Percentiles rank a stretch among this genome's conserved stretches.
Conservation (phyloP, 2,888 invertebrate genomes). For the Carpatolechia fugitivella region DNA sequence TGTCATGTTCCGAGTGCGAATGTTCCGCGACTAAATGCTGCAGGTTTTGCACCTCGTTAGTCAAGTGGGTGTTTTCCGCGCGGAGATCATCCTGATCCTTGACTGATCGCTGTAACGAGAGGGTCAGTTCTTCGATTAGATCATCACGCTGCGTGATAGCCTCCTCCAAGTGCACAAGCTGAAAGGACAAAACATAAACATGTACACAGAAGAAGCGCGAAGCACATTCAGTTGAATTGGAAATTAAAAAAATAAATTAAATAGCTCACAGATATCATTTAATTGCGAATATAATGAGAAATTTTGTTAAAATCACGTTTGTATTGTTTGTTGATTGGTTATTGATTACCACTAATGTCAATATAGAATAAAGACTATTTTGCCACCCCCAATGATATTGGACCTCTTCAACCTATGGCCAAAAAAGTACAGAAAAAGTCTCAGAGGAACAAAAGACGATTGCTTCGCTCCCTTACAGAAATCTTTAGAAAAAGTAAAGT, state of each 20-base stretch:
- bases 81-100: slow-evolving; percentile 81
- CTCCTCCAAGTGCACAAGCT: slow-evolving; percentile 86
- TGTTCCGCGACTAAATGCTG: slow-evolving; percentile 56
- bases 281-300: slow-evolving; percentile 15
- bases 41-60: slow-evolving; percentile 77
- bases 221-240: not conserved
- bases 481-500: too few species aligned
- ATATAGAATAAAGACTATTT: too few species aligned
- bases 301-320: not conserved
- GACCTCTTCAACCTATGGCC: too few species aligned
- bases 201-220: slow-evolving; percentile 14
- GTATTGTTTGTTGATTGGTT: not conserved
- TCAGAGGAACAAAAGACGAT: too few species aligned
- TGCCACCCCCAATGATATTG: too few species aligned
- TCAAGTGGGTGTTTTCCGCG: slow-evolving; percentile 80
- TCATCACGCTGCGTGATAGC: slow-evolving; percentile 84
- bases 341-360: too few species aligned
- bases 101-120: slow-evolving; percentile 84
- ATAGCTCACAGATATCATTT: slow-evolving; percentile 19
- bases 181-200: slow-evolving; percentile 54
- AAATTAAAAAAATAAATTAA: not conserved
- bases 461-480: too few species aligned
- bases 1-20: slow-evolving; percentile 58
- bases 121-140: slow-evolving; percentile 84
- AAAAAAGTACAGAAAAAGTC: too few species aligned